phyloP scores from a whole-genome alignment of 2,797 vertebrate species.

The Silurus lanzhouensis region DNA sequence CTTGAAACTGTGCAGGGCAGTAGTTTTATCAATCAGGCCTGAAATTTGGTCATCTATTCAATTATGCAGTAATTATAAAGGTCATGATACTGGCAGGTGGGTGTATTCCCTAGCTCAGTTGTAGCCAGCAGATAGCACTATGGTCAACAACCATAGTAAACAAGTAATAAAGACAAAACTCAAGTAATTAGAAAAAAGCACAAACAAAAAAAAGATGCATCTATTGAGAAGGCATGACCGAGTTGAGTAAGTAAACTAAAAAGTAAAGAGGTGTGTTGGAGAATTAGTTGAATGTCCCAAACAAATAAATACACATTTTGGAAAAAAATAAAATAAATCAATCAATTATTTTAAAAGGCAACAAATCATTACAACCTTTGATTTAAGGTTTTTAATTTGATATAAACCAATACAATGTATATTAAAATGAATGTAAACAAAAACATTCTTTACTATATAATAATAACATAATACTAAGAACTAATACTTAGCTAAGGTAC shows the following conservation, averaged over 20 bases:
- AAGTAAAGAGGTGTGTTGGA: not conserved
- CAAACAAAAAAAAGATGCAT: not conserved
- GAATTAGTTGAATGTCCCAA: not conserved
- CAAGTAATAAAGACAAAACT: too few species aligned
- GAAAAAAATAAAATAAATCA: too few species aligned
- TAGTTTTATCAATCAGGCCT: not conserved
- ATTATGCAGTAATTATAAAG: not conserved
- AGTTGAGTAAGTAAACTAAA: not conserved
- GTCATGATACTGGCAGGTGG: not conserved
- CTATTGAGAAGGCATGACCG: not conserved
- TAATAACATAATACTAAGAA: too few species aligned
- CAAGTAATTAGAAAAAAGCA: not conserved
- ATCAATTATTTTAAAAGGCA: too few species aligned
- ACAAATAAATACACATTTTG: too few species aligned
- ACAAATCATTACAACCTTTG: too few species aligned
- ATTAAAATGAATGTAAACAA: too few species aligned
- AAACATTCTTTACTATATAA: too few species aligned
- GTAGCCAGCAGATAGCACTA: not conserved
- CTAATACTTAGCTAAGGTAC: too few species aligned
- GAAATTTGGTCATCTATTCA: not conserved
- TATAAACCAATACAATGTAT: not conserved
- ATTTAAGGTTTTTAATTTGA: not conserved
- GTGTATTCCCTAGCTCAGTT: not conserved
- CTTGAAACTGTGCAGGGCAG: not conserved
- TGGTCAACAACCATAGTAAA: not conserved